These are phyloP conservation scores for Condylura cristata DNA, from an alignment of 2,113 vertebrate species.

Conservation along the genomic window DNA sequence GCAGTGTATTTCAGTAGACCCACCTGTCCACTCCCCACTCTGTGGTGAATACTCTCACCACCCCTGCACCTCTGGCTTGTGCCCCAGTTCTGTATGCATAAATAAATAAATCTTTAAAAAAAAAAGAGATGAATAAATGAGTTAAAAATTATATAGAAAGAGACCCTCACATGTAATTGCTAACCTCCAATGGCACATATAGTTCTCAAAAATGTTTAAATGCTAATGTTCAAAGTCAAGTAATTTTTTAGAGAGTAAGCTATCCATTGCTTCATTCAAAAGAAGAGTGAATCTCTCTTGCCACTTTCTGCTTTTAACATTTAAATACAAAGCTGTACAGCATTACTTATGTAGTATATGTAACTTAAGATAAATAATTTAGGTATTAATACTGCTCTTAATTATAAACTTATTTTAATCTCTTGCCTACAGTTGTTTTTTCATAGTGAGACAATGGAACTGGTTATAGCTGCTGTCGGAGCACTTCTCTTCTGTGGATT, in stretches of 20 bases:
- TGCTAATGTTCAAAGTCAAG: neutral
- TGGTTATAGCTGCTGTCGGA: slow-evolving; percentile 89
- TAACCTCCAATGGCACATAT: neutral
- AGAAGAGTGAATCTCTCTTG: neutral
- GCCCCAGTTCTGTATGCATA: too few species aligned
- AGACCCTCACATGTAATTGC: neutral
- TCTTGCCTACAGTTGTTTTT: slow-evolving; percentile 91
- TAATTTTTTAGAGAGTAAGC: neutral
- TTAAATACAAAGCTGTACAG: slow-evolving; percentile 2
- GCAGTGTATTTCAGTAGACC: too few species aligned
- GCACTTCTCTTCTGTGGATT: slow-evolving; percentile 97
- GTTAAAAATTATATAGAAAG: slow-evolving; percentile 36
- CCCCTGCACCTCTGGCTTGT: too few species aligned
- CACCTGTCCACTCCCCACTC: too few species aligned
- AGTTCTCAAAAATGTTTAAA: slow-evolving; percentile 23
- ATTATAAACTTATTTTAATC: slow-evolving; percentile 18
- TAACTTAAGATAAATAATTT: neutral
- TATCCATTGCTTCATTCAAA: neutral
- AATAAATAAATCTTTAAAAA: too few species aligned
- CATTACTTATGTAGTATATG: neutral
- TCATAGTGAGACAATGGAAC: slow-evolving; percentile 89
- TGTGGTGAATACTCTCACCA: too few species aligned
- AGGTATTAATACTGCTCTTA: slow-evolving; percentile 4
- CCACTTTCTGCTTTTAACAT: slow-evolving; percentile 17
- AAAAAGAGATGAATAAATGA: slow-evolving; percentile 42